Base-by-base conservation (phyloP, 2,113 vertebrate genomes). In the Panurus biarmicus region DNA sequence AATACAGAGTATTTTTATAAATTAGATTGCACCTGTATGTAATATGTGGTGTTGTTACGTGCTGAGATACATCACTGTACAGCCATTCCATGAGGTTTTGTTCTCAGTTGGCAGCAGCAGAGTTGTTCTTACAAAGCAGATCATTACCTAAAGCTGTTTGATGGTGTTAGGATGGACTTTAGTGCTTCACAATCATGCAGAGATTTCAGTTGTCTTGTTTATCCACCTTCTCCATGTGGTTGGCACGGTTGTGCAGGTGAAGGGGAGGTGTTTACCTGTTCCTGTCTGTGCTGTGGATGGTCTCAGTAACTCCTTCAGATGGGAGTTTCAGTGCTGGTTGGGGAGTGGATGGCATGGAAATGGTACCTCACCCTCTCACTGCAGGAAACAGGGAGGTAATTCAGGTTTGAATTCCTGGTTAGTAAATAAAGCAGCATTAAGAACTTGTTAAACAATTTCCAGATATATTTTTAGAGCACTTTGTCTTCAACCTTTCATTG, bases 141-240 rank as follows among this genome's bases (percentile, higher is more conserved):
- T n/a, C 1, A 0, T 45, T 58, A 8, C 33, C 47, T 17, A 42
- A 36, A 54, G 11, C 38, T 33, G 35, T 50, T 50, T 28, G 56
- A 6, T 71, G 0, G 0, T 44, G 4, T 4, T 12, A 3, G 10
- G 31, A 33, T 53, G 57, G 10, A 18, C 3, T 22, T 74, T 38
- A 45, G 48, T 53, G 58, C 91, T 91, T 58, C 29, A 38, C 8
- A 6, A 14, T 56, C 28, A 10, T 15, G 56, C 36, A 57, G 45
- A 78, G 81, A 60, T 26, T 87, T 71, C n/a, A 24, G 14, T 61
- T 72, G 54, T 22, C 31, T 35, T 64, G 56, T 65, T 54, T 73
- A 58, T 35, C 23, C 64, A 31, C 36, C 5, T 77, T 67, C 56
- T 67, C 1, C 0, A 7, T 85, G 60, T 38, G 95, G 86, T 40